phyloP scores from a whole-genome alignment of 2,113 vertebrate genomes.

The Dunckerocampus dactyliophorus region DNA sequence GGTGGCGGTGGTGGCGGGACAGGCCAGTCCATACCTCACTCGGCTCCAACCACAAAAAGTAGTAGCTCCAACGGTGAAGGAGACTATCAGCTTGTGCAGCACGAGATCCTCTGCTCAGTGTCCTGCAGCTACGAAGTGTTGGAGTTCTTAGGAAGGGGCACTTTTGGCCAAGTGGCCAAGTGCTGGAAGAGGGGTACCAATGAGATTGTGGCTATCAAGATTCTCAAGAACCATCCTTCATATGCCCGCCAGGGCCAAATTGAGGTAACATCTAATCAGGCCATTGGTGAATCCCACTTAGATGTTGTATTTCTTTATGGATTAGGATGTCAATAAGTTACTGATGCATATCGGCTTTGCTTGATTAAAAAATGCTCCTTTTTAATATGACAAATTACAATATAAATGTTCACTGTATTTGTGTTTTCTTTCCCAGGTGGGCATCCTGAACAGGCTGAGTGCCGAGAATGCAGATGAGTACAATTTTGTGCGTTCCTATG shows the following conservation, averaged over 20 bases:
- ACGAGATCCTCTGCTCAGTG: constrained; percentile 96
- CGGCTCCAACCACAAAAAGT: constrained; percentile 89
- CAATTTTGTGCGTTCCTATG: constrained; percentile 96
- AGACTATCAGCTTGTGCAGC: constrained; percentile 97
- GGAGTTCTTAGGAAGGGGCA: constrained; percentile 93
- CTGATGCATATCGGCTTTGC: too few species aligned
- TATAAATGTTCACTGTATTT: too few species aligned
- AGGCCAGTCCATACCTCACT: constrained; percentile 75
- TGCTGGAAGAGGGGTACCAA: constrained; percentile 98
- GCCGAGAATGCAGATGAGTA: constrained; percentile 95
- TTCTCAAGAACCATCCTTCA: constrained; percentile 96
- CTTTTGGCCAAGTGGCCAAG: constrained; percentile 96
- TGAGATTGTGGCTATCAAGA: constrained; percentile 98
- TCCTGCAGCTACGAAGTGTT: constrained; percentile 95
- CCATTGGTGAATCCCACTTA: background rate
- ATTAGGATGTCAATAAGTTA: background rate
- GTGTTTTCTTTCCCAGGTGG: constrained; percentile 73
- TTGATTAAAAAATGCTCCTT: too few species aligned
- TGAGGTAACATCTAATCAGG: constrained; percentile 72
- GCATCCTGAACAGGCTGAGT: constrained; percentile 93
- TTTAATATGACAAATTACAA: too few species aligned
- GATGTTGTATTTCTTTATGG: background rate
- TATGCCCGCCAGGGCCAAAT: constrained; percentile 98
- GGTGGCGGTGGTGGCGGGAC: constrained; percentile 86
- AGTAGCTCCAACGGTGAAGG: constrained; percentile 93